phyloP scores from a whole-genome alignment of 1,140 invertebrate genomes.

The Phenacoccus solenopsis region DNA sequence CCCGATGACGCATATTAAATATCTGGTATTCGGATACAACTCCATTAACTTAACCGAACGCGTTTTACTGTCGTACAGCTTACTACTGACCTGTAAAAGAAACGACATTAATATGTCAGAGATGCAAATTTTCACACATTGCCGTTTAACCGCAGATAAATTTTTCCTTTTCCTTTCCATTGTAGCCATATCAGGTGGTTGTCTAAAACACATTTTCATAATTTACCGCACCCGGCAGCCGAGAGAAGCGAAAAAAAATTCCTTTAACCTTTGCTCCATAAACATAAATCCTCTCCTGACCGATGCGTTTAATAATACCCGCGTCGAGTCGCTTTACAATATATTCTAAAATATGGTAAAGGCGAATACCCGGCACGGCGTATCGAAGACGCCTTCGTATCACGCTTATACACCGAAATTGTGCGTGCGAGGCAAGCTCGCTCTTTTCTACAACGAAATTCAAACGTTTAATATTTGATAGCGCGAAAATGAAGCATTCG shows the following conservation, averaged over 20 bases:
- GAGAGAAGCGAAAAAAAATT: not conserved
- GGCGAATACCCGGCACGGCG: not conserved
- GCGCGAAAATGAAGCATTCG: not conserved
- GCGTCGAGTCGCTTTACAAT: not conserved
- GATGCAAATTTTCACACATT: no score
- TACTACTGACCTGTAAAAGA: constrained; percentile 49
- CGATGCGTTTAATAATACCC: not conserved
- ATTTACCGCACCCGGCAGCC: not conserved
- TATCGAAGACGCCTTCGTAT: not conserved
- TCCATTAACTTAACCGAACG: constrained; percentile 57
- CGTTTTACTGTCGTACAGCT: constrained; percentile 49
- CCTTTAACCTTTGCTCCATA: not conserved
- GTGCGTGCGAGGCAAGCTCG: no score
- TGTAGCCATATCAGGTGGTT: no score
- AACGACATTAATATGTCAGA: constrained; percentile 11
- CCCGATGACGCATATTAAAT: constrained; percentile 72
- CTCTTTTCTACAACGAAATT: not conserved
- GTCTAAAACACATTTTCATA: no score
- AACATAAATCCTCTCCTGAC: not conserved
- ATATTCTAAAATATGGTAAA: not conserved
- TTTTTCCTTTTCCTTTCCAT: no score
- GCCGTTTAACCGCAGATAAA: no score
- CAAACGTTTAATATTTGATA: constrained; percentile 3
- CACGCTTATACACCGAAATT: not conserved
- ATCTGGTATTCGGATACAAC: constrained; percentile 59